phyloP scores from a whole-genome alignment of 2,113 vertebrate genomes.

The Paratilapia polleni region DNA sequence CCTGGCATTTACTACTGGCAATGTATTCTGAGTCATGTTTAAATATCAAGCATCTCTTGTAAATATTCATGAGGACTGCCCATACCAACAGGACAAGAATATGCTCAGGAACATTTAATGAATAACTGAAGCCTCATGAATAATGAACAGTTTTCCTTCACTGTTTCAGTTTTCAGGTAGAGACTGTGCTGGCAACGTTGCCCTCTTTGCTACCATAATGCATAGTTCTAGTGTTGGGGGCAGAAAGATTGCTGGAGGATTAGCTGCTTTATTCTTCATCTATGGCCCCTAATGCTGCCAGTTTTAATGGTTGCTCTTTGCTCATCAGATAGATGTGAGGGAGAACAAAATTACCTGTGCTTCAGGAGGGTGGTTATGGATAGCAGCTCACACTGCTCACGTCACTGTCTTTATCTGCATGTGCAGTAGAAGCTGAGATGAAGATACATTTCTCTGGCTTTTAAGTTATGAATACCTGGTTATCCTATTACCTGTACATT shows the following conservation, averaged over 20 bases:
- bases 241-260: constrained; percentile 53
- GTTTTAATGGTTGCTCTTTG: constrained; percentile 55
- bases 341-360: constrained; percentile 43
- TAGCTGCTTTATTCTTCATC: constrained; percentile 49
- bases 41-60: constrained; percentile 71
- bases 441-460: not conserved
- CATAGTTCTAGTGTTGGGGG: not conserved
- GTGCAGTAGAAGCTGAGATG: not conserved
- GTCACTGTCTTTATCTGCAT: not conserved
- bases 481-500: not conserved
- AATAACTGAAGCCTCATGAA: constrained; percentile 72
- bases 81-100: constrained; percentile 56
- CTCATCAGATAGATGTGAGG: constrained; percentile 33
- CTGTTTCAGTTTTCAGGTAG: constrained; percentile 28
- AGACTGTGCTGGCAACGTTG: not conserved
- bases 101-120: constrained; percentile 58
- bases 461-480: not conserved
- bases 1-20: constrained; percentile 69
- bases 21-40: constrained; percentile 69
- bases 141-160: constrained; percentile 50
- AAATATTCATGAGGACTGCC: constrained; percentile 71
- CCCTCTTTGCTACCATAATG: not conserved
- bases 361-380: constrained; percentile 42
- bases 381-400: constrained; percentile 4
- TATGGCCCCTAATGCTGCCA: constrained; percentile 43